These are phyloP conservation scores for Neotoxoptera formosana DNA, from an alignment of 1,140 invertebrate species.

Conservation along the genomic window DNA sequence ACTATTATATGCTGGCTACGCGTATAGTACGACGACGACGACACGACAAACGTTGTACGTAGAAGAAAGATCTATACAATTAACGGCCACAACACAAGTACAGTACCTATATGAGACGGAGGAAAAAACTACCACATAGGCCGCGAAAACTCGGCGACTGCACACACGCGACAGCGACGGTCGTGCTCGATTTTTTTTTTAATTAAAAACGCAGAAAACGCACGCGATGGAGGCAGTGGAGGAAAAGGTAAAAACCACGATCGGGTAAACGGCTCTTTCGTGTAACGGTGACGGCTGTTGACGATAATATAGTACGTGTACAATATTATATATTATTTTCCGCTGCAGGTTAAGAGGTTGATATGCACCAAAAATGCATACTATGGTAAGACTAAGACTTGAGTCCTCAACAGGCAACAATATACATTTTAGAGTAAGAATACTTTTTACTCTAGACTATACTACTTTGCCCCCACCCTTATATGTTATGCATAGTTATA, in stretches of 20 bases:
- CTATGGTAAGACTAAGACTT: not conserved
- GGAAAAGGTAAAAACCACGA: constrained; percentile 4
- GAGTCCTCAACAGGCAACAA: not conserved
- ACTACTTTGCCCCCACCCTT: not conserved
- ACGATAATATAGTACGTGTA: not conserved
- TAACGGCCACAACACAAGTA: not conserved
- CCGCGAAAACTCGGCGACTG: not conserved
- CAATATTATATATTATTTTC: not conserved
- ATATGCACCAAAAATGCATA: not conserved
- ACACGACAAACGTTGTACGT: constrained; percentile 4
- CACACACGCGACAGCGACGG: constrained; percentile 14
- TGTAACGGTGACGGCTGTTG: not conserved
- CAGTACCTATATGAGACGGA: not conserved
- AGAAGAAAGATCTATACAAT: constrained; percentile 20
- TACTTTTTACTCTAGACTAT: too few species aligned
- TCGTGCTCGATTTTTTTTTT: constrained; percentile 52
- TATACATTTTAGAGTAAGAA: not conserved
- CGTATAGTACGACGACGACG: not conserved
- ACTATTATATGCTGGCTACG: not conserved
- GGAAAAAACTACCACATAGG: not conserved
- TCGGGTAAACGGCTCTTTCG: not conserved
- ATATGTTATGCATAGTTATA: not conserved
- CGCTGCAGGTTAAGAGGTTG: not conserved
- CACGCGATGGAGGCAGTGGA: not conserved
- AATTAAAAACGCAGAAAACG: constrained; percentile 45